Evolutionary conservation across 2,888 invertebrate species (phyloP).

Genomic region (Cancer borealis): DNA sequence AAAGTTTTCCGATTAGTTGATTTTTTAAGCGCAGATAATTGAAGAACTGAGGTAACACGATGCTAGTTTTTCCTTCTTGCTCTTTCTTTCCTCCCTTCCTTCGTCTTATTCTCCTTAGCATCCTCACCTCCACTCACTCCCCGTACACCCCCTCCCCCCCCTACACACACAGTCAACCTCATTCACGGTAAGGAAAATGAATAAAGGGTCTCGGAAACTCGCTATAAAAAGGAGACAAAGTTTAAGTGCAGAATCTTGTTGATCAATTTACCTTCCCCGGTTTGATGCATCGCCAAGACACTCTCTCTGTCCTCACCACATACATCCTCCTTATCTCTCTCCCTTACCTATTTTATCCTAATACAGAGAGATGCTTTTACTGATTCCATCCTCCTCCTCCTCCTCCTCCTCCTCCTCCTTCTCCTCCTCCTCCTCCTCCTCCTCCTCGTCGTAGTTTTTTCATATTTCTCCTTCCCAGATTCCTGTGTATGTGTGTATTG

Average conservation of each 20-base stretch:
- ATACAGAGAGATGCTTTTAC: background rate
- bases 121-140: background rate
- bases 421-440: background rate
- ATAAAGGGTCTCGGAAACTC: background rate
- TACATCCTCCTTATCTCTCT: background rate
- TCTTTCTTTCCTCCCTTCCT: background rate
- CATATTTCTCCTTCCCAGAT: too few relatives aligned
- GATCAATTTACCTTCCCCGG: background rate
- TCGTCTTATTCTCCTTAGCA: background rate
- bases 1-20: background rate
- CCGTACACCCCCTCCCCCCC: too few relatives aligned
- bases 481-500: too few relatives aligned
- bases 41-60: background rate
- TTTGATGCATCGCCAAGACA: background rate
- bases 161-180: too few relatives aligned
- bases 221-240: background rate
- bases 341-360: background rate
- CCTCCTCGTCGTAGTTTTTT: background rate
- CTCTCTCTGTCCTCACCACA: too few relatives aligned
- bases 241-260: background rate
- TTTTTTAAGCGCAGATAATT: background rate
- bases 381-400: background rate
- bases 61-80: background rate
- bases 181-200: background rate
- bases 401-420: background rate